Evolutionary conservation across 2,797 vertebrate species (phyloP), one percentile per base, ranked within the genome.

Genomic region (Rhinella marina): DNA sequence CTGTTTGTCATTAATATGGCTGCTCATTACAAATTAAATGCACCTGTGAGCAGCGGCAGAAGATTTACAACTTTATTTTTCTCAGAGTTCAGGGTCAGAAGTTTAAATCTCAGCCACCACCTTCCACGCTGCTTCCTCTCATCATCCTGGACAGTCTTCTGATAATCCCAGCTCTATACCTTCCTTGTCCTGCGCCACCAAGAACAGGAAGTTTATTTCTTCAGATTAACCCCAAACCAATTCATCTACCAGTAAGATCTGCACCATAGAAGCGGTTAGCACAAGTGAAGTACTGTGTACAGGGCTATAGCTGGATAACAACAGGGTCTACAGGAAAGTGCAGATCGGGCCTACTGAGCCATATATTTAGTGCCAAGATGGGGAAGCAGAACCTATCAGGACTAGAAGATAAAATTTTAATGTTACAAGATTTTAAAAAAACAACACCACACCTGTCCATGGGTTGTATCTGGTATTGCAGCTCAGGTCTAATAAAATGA

Each of bases 21-120:
- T 85, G 56, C 61, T 82, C 41, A n/a, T 84, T 70, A 25, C 29
- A 88, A 88, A 88, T 84, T 66, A 88, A 88, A 79, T 82, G 86
- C 87, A 87, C 59, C 59, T 81, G 76, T 76, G 73, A 81, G 61
- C 57, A 41, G 50, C 21, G 76, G 48, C 56, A 76, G 27, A 88
- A 61, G 83, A 90, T 91, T 87, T 87, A 82, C 23, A 48, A 41
- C 86, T 41, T 77, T 56, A 81, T 88, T 84, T 84, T 88, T 68
- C 75, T 70, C 25, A 87, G 50, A 75, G 25, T 68, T 87, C 68
- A 76, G 72, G 87, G 87, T 88, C 87, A 79, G 72, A 79, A 88
- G 87, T 88, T 88, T 79, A 87, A 68, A 79, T 79, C 27, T 57
- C 87, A 66, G 52, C 16, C 66, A 52, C 41, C 79, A 27, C 68